A percentile compares a stretch with the other conserved stretches of the same genome.
Evolutionary conservation across 2,888 invertebrate genomes (phyloP).

Genomic region (Mythimna albipuncta): DNA sequence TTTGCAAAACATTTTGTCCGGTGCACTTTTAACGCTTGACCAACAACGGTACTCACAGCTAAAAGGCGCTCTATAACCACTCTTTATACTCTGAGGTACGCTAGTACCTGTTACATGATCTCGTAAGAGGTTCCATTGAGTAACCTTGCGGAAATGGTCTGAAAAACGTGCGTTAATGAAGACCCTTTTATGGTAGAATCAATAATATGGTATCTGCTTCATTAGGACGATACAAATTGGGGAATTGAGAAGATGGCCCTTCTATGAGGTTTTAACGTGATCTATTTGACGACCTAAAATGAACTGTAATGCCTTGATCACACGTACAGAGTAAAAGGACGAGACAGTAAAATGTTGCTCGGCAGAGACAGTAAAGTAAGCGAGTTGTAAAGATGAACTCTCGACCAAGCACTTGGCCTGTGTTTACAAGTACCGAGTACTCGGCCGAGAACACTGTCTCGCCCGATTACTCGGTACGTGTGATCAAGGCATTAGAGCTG

Average conservation of each 20-base stretch:
- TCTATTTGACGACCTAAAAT: neutral
- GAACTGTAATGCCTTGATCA: too few relatives aligned
- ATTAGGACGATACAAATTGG: slow-evolving; percentile 11
- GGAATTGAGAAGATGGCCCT: neutral
- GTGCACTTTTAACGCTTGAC: neutral
- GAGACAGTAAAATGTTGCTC: too few relatives aligned
- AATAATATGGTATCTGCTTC: slow-evolving; percentile 13
- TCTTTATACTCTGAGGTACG: slow-evolving; percentile 9
- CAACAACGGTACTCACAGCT: neutral
- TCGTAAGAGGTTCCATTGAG: slow-evolving; percentile 35
- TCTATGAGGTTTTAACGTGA: too few relatives aligned
- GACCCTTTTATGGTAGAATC: slow-evolving; percentile 29
- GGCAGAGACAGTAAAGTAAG: too few relatives aligned
- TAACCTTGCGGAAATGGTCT: slow-evolving; percentile 7
- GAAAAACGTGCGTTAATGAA: slow-evolving; percentile 40
- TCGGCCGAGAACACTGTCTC: too few relatives aligned
- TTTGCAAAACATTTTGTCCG: neutral
- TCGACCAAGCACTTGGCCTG: too few relatives aligned
- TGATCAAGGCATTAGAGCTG: too few relatives aligned
- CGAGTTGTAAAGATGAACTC: too few relatives aligned
- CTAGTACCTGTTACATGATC: slow-evolving; percentile 22
- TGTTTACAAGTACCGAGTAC: too few relatives aligned
- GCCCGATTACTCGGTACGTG: too few relatives aligned
- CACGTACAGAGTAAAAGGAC: too few relatives aligned
- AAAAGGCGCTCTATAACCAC: neutral